Evolutionary conservation across 2,797 vertebrate species (phyloP), one percentile per base, ranked within the genome.

Genomic region (Sebastes baramenuke): DNA sequence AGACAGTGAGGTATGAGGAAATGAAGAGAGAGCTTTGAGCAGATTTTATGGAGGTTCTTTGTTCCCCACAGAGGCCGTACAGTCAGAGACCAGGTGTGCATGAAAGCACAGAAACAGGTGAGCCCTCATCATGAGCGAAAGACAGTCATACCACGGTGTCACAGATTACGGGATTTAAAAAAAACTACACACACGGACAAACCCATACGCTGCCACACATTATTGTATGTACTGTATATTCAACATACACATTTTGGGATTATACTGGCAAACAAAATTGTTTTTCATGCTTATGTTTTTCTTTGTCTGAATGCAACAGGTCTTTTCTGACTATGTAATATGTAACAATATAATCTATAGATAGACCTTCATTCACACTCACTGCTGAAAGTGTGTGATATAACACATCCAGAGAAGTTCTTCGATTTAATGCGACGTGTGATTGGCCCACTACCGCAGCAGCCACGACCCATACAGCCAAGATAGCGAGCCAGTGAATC

Each of bases 61-160:
- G 79, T 80, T 75, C 30, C 18, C 7, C 61, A 58, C 80, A 80
- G 64, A 79, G 79, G 78, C 24, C 2, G 25, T 55, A 34, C 72
- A 84, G 81, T 81, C 60, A 60, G 62, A 75, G 74, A 60, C 52
- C 89, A 91, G 87, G 89, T 92, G 91, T 84, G 77, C 80, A 72
- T 81, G 82, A 82, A 85, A 78, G 69, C 68, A 42, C 0, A 32
- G 67, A 77, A 24, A 54, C 84, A 88, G 89, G 90, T 91, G 89
- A 92, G 84, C 77, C 84, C 82, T 79, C 79, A 87, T 85, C 66
- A 4, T 54, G 60, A 73, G 61, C 2, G n/a, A 67, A 14, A 46
- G 5, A 75, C n/a, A 22, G 52, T 32, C 24, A 14, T 46, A 46
- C 42, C n/a, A 54, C 9, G 14, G 67, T 42, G 75, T 70, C 36